These are phyloP conservation scores for Dendroctonus valens DNA, from an alignment of 1,140 invertebrate species.

Conservation along the genomic window DNA sequence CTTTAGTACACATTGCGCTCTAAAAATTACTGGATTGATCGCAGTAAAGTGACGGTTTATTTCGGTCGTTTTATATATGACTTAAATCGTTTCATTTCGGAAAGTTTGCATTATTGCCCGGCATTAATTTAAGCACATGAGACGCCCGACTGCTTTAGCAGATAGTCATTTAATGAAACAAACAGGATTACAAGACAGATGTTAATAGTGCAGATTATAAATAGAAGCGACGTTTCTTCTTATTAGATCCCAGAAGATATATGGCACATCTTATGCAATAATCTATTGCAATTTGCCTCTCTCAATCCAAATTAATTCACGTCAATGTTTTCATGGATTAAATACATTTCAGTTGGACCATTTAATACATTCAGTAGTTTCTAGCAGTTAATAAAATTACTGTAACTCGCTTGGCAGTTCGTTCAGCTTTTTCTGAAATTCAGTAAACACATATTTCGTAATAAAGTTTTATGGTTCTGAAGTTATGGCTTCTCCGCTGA, in stretches of 20 bases:
- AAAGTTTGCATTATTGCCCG: neutral
- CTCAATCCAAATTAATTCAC: no score
- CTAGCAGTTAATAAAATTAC: no score
- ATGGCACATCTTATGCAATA: no score
- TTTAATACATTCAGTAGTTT: no score
- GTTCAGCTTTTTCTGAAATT: no score
- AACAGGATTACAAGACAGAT: neutral
- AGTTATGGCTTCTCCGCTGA: neutral
- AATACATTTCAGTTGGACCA: no score
- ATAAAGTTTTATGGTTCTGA: neutral
- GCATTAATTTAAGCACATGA: neutral
- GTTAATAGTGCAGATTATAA: no score
- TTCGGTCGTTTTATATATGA: conserved; percentile 9
- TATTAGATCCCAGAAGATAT: no score
- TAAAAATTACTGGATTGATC: conserved; percentile 8
- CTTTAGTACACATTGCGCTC: conserved; percentile 10
- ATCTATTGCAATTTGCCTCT: no score
- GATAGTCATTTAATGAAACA: neutral
- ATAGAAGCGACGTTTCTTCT: no score
- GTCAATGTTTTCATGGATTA: no score
- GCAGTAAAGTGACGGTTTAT: conserved; percentile 13
- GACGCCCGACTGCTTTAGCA: neutral
- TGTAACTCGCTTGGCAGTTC: no score
- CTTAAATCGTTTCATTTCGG: neutral
- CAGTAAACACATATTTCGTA: neutral